Conservation (phyloP, 2,888 invertebrate species). For the Meiosimyza decipiens region DNA sequence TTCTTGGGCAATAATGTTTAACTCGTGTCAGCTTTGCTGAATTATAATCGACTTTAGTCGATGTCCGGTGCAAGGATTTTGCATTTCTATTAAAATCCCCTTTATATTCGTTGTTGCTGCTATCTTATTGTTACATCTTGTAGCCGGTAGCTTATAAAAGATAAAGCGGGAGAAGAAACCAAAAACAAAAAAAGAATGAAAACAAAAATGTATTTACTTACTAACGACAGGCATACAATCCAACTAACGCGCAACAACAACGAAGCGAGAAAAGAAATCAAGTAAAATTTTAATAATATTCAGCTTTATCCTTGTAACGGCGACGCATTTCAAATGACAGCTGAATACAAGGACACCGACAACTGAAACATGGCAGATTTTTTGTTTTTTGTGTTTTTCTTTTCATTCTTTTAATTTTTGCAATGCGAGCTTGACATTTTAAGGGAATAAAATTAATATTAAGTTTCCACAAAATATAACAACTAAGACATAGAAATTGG, state of each 20-base stretch:
- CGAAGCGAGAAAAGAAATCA: background rate
- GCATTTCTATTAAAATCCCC: slow-evolving; percentile 21
- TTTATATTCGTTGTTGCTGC: background rate
- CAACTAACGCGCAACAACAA: background rate
- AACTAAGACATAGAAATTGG: too few relatives aligned
- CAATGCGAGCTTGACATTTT: too few relatives aligned
- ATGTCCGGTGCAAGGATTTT: slow-evolving; percentile 28
- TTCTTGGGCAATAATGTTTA: slow-evolving; percentile 12
- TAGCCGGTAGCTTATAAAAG: too few relatives aligned
- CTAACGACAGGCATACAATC: too few relatives aligned
- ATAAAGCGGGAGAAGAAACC: too few relatives aligned
- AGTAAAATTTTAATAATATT: slow-evolving; percentile 17
- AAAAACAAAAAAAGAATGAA: too few relatives aligned
- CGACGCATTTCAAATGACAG: slow-evolving; percentile 20
- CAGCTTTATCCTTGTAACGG: slow-evolving; percentile 14
- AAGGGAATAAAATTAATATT: too few relatives aligned
- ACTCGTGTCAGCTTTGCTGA: slow-evolving; percentile 27
- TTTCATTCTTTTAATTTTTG: background rate
- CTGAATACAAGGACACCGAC: slow-evolving; percentile 24
- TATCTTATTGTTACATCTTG: too few relatives aligned
- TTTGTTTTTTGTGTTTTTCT: background rate
- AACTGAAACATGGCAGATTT: slow-evolving; percentile 11
- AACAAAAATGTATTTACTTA: background rate
- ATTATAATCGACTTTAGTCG: slow-evolving; percentile 23
- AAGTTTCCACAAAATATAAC: too few relatives aligned